Conservation (phyloP, 2,113 vertebrate species). For the Noctilio leporinus region DNA sequence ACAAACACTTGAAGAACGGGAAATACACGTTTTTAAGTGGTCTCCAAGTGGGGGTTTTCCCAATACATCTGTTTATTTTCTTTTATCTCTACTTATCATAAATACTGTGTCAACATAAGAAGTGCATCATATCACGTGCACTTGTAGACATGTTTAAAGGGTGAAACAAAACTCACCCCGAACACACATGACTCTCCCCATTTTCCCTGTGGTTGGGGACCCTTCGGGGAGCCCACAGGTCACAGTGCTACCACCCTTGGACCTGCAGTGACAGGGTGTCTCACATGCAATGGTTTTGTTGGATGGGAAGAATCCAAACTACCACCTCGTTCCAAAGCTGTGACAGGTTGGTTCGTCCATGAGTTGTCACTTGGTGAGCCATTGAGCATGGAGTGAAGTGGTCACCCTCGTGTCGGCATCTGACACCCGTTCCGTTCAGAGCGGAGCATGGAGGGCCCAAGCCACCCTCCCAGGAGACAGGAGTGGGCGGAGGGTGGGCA, state of each 20-base stretch:
- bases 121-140: background rate
- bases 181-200: rapidly evolving
- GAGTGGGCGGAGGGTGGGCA: background rate
- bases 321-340: background rate
- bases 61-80: background rate
- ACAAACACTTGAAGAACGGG: background rate
- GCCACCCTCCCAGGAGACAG: background rate
- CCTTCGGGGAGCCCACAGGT: rapidly evolving
- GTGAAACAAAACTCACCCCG: background rate
- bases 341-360: background rate
- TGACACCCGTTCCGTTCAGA: rapidly evolving
- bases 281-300: rapidly evolving
- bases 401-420: rapidly evolving
- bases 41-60: background rate
- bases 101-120: background rate
- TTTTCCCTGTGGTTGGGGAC: background rate
- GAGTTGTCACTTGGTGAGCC: no score
- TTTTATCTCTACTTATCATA: background rate
- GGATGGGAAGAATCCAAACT: background rate
- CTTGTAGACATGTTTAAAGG: background rate
- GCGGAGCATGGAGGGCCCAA: background rate
- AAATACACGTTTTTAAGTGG: background rate
- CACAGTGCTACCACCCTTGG: background rate
- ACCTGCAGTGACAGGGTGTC: background rate
- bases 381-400: rapidly evolving